These are phyloP conservation scores for Gila robusta DNA, from an alignment of 2,797 vertebrate species.

Conservation along the genomic window DNA sequence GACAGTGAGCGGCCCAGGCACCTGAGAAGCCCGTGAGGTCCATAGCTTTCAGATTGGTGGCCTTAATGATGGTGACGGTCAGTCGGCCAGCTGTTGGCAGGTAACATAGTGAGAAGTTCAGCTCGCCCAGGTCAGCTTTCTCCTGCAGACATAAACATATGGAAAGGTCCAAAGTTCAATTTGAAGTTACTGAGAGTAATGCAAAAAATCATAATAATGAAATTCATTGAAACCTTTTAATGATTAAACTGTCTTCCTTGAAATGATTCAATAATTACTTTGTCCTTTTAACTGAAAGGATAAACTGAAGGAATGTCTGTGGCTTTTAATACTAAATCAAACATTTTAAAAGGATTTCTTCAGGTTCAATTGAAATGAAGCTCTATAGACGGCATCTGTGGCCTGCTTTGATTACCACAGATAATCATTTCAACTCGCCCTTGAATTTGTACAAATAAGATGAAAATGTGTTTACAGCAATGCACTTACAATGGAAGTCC, in stretches of 20 bases:
- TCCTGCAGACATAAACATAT: slow-evolving; percentile 78
- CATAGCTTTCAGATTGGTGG: slow-evolving; percentile 95
- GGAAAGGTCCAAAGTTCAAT: background rate
- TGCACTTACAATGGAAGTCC: background rate
- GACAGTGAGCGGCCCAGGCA: slow-evolving; percentile 61
- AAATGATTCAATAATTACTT: background rate
- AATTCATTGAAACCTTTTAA: background rate
- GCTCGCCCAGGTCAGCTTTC: slow-evolving; percentile 93
- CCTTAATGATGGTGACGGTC: slow-evolving; percentile 91
- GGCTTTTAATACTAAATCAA: background rate
- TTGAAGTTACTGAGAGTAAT: background rate
- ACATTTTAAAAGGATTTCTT: background rate
- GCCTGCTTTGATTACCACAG: background rate
- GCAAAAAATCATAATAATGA: background rate
- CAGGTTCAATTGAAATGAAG: background rate
- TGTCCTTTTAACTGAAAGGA: slow-evolving; percentile 2
- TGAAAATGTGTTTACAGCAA: background rate
- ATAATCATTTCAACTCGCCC: background rate
- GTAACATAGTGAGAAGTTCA: slow-evolving; percentile 96
- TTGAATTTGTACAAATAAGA: slow-evolving; percentile 17
- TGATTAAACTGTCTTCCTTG: background rate
- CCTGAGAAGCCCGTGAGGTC: slow-evolving; percentile 94
- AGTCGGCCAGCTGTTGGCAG: slow-evolving; percentile 92
- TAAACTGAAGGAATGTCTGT: background rate
- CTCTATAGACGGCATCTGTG: background rate